Conservation (phyloP, 2,797 vertebrate genomes). For the Lerista edwardsae region DNA sequence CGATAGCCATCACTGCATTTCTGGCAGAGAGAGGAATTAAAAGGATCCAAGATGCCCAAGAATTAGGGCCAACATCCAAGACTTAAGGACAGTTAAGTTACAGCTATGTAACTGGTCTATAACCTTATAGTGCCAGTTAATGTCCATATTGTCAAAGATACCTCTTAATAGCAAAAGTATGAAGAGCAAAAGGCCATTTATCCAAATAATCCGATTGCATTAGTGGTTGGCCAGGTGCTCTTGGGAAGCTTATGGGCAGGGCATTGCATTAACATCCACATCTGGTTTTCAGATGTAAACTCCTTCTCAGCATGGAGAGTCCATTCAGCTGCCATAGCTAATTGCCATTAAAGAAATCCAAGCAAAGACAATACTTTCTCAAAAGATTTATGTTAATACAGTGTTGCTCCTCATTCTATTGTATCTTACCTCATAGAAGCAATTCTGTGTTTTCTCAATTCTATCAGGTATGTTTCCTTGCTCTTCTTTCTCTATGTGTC, state of each 20-base stretch:
- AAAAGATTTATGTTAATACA: constrained; percentile 1
- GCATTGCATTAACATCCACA: too few species aligned
- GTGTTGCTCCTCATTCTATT: constrained; percentile 29
- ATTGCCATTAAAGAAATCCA: not conserved
- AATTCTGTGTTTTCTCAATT: not conserved
- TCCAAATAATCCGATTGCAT: not conserved
- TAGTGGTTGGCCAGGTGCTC: not conserved
- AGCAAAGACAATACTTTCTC: not conserved
- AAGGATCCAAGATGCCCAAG: not conserved
- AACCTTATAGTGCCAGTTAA: not conserved
- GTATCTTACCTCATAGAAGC: constrained; percentile 12
- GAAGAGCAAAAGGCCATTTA: not conserved
- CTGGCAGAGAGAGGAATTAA: not conserved
- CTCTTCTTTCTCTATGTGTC: not conserved
- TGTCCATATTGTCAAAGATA: not conserved
- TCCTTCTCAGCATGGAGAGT: not conserved
- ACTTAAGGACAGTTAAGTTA: not conserved
- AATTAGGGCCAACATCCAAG: not conserved
- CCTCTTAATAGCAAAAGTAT: not conserved
- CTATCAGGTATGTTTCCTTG: not conserved
- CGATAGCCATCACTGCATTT: not conserved
- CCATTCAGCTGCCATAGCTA: not conserved
- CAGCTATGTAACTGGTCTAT: not conserved
- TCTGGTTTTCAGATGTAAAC: not conserved
- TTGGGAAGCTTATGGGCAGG: not conserved